Conservation (phyloP, 2,113 vertebrate species). For the Sturnus vulgaris region DNA sequence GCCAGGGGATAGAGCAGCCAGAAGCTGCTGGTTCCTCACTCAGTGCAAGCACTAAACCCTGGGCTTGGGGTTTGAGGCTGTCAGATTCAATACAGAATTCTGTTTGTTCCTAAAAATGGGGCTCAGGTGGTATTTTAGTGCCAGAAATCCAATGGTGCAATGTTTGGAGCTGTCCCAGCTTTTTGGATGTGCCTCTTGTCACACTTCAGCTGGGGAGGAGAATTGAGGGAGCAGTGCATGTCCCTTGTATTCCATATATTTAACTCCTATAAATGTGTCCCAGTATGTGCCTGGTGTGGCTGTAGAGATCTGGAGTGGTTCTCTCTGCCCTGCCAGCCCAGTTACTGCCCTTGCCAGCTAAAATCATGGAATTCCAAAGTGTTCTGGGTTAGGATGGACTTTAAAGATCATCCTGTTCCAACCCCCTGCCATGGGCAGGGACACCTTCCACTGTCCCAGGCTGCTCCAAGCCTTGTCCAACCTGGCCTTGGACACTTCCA, state of each 20-base stretch:
- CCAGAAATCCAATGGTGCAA: background rate
- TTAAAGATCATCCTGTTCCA: background rate
- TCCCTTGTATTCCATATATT: background rate
- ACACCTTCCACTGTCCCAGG: background rate
- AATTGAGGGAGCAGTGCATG: background rate
- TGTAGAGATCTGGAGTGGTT: background rate
- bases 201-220: background rate
- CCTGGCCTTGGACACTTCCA: background rate
- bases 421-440: background rate
- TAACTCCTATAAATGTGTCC: background rate
- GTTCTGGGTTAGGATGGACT: background rate
- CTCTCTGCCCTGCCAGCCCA: background rate
- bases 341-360: background rate
- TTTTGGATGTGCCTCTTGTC: background rate
- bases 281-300: fast-evolving
- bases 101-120: background rate
- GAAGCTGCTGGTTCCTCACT: background rate
- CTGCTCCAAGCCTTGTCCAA: fast-evolving
- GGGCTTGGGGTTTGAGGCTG: background rate
- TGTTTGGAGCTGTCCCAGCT: background rate
- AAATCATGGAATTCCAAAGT: background rate
- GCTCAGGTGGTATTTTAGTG: background rate
- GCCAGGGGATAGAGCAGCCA: background rate
- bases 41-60: fast-evolving
- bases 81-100: background rate